Evolutionary conservation across 2,797 vertebrate genomes (phyloP).

Genomic region (Pygocentrus nattereri): DNA sequence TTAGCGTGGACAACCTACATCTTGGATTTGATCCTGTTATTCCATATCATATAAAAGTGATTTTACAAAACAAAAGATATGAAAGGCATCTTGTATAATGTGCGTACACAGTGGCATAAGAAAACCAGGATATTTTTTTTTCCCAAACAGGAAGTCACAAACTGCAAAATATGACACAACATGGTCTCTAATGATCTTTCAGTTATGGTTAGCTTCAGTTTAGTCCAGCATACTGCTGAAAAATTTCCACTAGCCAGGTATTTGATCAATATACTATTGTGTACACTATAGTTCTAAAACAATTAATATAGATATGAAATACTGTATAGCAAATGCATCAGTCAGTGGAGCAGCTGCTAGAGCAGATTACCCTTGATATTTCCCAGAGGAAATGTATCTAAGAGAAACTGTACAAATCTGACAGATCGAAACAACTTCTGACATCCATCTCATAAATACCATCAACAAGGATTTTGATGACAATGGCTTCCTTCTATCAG

Average conservation of each 20-base stretch:
- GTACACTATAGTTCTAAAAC: background rate
- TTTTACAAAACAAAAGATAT: slow-evolving; percentile 46
- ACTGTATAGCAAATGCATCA: background rate
- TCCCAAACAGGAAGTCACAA: background rate
- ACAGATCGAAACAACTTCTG: slow-evolving; percentile 36
- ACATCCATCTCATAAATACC: slow-evolving; percentile 36
- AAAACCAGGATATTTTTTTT: slow-evolving; percentile 36
- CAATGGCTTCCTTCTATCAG: slow-evolving; percentile 17
- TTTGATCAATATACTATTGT: background rate
- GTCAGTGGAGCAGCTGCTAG: background rate
- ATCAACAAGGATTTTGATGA: slow-evolving; percentile 18
- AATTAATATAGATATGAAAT: background rate
- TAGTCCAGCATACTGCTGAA: background rate
- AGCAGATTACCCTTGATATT: slow-evolving; percentile 13
- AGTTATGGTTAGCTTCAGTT: background rate
- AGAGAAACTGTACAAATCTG: slow-evolving; percentile 31
- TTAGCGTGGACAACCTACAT: slow-evolving; percentile 62
- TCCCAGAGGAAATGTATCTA: slow-evolving; percentile 16
- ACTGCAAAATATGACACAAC: background rate
- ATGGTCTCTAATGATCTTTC: slow-evolving; percentile 6
- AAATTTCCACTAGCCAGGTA: background rate
- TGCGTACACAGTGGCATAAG: slow-evolving; percentile 21
- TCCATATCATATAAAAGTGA: slow-evolving; percentile 52
- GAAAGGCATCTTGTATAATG: slow-evolving; percentile 30
- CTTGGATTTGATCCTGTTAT: slow-evolving; percentile 63